phyloP scores from a whole-genome alignment of 2,888 invertebrate species.

The Synanthedon myopaeformis region DNA sequence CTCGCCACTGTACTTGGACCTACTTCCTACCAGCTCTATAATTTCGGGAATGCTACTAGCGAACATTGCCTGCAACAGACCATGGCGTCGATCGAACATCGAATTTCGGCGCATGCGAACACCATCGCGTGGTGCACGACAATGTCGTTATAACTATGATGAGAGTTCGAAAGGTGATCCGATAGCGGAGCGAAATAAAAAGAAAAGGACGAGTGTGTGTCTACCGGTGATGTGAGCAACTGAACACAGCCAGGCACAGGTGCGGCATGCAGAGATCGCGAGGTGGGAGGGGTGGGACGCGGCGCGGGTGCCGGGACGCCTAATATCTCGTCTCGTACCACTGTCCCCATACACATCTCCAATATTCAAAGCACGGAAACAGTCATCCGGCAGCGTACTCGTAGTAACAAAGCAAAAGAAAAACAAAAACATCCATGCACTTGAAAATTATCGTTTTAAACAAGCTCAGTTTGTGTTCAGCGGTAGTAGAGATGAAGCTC shows the following conservation, averaged over 20 bases:
- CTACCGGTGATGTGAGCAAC: conserved; percentile 70
- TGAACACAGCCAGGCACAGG: conserved; percentile 70
- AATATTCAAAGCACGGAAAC: conserved; percentile 38
- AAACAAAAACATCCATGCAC: conserved; percentile 64
- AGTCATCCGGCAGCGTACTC: conserved; percentile 52
- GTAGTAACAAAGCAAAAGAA: conserved; percentile 69
- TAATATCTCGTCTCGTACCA: conserved; percentile 38
- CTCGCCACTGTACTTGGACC: conserved; percentile 99
- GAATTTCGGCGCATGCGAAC: conserved; percentile 46
- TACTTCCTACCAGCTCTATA: conserved; percentile 99
- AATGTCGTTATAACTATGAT: conserved; percentile 62
- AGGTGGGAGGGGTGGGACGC: conserved; percentile 58
- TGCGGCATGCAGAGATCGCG: conserved; percentile 62
- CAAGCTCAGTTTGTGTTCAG: conserved; percentile 45
- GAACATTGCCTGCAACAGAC: conserved; percentile 98
- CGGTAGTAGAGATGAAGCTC: conserved; percentile 36
- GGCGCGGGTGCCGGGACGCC: conserved; percentile 26
- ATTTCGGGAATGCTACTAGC: conserved; percentile 99
- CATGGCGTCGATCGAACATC: conserved; percentile 63
- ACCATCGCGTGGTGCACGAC: conserved; percentile 68
- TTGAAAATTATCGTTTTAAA: conserved; percentile 36
- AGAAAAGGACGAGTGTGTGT: conserved; percentile 60
- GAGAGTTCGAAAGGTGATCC: conserved; percentile 57
- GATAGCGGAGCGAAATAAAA: conserved; percentile 64
- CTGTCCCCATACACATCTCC: conserved; percentile 37